phyloP scores from a whole-genome alignment of 2,888 invertebrate genomes.

The Disparrhopalites patrizii region DNA sequence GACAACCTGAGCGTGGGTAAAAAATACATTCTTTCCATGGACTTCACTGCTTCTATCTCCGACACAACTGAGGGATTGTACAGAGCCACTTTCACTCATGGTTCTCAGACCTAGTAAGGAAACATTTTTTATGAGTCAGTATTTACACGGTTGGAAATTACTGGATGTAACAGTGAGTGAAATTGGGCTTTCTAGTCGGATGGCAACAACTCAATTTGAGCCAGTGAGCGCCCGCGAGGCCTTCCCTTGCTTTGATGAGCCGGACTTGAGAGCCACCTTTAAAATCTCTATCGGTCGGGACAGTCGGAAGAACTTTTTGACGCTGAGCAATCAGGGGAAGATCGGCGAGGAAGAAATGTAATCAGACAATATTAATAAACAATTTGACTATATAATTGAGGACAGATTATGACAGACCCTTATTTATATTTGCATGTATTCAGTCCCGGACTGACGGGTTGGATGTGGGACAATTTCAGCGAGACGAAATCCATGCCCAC shows the following conservation, averaged over 20 bases:
- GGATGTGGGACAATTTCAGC: constrained; percentile 33
- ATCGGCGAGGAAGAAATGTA: neutral
- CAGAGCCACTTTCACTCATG: constrained; percentile 34
- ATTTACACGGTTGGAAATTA: too few relatives aligned
- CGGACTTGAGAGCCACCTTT: constrained; percentile 34
- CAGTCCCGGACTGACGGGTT: constrained; percentile 29
- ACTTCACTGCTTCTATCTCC: constrained; percentile 32
- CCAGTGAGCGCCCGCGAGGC: constrained; percentile 22
- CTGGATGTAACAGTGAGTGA: too few relatives aligned
- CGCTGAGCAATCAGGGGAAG: constrained; percentile 32
- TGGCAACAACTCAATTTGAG: constrained; percentile 35
- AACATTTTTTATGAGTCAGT: too few relatives aligned
- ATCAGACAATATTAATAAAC: too few relatives aligned
- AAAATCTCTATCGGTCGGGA: constrained; percentile 27
- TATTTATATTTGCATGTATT: too few relatives aligned
- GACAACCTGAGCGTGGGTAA: neutral
- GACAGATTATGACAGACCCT: too few relatives aligned
- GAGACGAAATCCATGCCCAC: constrained; percentile 35
- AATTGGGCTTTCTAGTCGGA: constrained; percentile 20
- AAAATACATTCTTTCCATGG: constrained; percentile 30
- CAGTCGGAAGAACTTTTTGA: constrained; percentile 3
- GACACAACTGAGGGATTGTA: constrained; percentile 37
- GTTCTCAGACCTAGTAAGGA: constrained; percentile 15
- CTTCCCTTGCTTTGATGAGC: constrained; percentile 33
- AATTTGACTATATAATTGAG: too few relatives aligned